A percentile compares a stretch with the other conserved stretches of the same genome.
These are phyloP conservation scores for Drosophila merina DNA, from an alignment of 2,888 invertebrate genomes.

Conservation along the genomic window DNA sequence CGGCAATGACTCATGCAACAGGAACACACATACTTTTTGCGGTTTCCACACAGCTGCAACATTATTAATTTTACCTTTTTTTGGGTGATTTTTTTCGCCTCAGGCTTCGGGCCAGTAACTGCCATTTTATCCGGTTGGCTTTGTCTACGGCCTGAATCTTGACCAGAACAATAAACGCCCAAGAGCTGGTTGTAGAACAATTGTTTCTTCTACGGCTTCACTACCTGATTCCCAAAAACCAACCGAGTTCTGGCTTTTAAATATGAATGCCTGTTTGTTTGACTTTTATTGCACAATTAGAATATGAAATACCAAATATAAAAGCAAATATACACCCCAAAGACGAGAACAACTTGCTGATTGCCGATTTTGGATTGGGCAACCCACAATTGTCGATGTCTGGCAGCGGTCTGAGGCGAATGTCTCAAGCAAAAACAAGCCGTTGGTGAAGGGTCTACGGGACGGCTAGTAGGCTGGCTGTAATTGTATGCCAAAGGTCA, in stretches of 20 bases:
- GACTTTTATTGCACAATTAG: conserved; percentile 64
- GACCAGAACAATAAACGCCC: conserved; percentile 38
- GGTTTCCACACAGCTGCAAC: conserved; percentile 8
- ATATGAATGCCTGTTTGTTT: conserved; percentile 39
- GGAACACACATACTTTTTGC: conserved; percentile 27
- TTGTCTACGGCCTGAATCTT: conserved; percentile 21
- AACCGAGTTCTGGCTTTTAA: conserved; percentile 5
- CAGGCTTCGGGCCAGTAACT: conserved; percentile 16
- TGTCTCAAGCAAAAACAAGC: conserved; percentile 8
- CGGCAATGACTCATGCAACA: conserved; percentile 28
- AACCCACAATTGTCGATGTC: conserved; percentile 32
- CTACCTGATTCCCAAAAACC: conserved; percentile 7
- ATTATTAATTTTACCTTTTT: not conserved
- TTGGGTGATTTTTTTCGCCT: conserved; percentile 10
- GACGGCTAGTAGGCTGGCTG: conserved; percentile 6
- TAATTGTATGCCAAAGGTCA: conserved; percentile 70
- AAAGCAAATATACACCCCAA: conserved; percentile 17
- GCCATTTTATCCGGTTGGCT: conserved; percentile 21
- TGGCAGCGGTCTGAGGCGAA: conserved; percentile 27
- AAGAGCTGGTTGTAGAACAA: conserved; percentile 19
- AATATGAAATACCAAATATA: conserved; percentile 34
- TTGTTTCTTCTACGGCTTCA: conserved; percentile 18
- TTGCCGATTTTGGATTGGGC: conserved; percentile 58
- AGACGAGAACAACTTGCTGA: conserved; percentile 64
- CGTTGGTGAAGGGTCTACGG: conserved; percentile 11